phyloP scores from a whole-genome alignment of 2,888 invertebrate species.

The Selenia dentaria region DNA sequence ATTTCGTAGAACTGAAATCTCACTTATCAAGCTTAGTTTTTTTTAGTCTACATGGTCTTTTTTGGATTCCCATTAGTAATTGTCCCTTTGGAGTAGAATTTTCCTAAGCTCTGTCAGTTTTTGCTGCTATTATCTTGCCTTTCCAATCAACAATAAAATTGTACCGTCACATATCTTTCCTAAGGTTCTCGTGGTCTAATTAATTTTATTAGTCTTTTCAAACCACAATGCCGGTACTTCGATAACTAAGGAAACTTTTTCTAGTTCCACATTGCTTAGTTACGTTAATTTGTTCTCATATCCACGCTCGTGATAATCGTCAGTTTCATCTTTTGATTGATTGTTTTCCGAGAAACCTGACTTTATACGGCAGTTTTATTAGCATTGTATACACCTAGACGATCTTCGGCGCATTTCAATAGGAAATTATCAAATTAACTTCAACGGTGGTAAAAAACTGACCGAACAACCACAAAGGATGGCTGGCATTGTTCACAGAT shows the following conservation, averaged over 20 bases:
- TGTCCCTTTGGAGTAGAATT: constrained; percentile 9
- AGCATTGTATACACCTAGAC: constrained; percentile 32
- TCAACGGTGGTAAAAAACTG: constrained; percentile 68
- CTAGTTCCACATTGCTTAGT: constrained; percentile 46
- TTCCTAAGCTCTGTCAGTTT: constrained; percentile 6
- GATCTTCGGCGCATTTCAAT: constrained; percentile 55
- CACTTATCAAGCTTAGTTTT: neutral
- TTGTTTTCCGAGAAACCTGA: constrained; percentile 14
- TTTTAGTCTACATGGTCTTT: neutral
- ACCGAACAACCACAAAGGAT: constrained; percentile 65
- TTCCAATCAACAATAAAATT: constrained; percentile 7
- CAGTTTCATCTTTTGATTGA: constrained; percentile 21
- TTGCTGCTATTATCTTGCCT: constrained; percentile 6
- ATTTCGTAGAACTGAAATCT: constrained; percentile 3
- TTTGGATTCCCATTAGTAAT: constrained; percentile 1
- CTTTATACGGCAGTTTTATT: constrained; percentile 15
- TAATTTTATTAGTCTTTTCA: constrained; percentile 31
- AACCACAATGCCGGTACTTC: constrained; percentile 8
- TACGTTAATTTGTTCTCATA: constrained; percentile 40
- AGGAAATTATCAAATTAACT: constrained; percentile 82
- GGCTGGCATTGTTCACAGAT: constrained; percentile 83
- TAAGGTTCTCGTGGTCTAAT: constrained; percentile 21
- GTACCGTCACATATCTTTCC: constrained; percentile 13
- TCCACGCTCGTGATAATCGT: constrained; percentile 18
- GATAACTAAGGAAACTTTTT: constrained; percentile 31